Evolutionary conservation across 2,113 vertebrate species (phyloP).

Genomic region (Stictonetta naevosa): DNA sequence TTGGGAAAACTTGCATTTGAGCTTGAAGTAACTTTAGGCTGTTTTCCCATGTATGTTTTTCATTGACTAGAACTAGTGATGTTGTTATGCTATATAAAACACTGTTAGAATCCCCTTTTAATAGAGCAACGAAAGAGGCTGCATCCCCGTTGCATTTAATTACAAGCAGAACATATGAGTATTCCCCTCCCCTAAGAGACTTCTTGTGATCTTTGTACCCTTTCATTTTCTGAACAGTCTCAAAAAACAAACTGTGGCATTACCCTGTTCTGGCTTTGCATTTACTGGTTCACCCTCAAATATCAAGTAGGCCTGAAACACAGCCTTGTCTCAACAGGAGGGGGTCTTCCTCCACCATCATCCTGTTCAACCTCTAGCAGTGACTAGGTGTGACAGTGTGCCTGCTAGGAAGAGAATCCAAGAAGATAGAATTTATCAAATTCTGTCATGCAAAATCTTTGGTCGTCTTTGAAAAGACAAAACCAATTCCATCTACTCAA

Average conservation of each 20-base stretch:
- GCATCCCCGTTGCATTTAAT: background rate
- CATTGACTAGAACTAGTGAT: background rate
- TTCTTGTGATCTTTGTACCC: background rate
- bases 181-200: background rate
- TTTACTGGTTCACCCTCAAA: background rate
- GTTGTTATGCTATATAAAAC: background rate
- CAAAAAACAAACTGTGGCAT: background rate
- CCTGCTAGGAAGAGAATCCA: conserved; percentile 38
- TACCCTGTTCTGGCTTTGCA: background rate
- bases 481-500: conserved; percentile 45
- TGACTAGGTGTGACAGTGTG: conserved; percentile 43
- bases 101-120: background rate
- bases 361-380: background rate
- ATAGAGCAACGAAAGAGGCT: background rate
- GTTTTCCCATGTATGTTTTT: background rate
- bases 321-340: conserved; percentile 15
- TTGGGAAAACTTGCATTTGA: background rate
- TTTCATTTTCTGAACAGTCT: background rate
- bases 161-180: background rate
- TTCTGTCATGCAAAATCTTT: conserved; percentile 50
- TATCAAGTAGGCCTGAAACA: conserved; percentile 11
- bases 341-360: background rate
- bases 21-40: background rate
- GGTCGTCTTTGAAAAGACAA: conserved; percentile 49
- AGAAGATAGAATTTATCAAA: conserved; percentile 47